Conservation (phyloP, 2,113 vertebrate genomes). For the Notarius quadriscutis region DNA sequence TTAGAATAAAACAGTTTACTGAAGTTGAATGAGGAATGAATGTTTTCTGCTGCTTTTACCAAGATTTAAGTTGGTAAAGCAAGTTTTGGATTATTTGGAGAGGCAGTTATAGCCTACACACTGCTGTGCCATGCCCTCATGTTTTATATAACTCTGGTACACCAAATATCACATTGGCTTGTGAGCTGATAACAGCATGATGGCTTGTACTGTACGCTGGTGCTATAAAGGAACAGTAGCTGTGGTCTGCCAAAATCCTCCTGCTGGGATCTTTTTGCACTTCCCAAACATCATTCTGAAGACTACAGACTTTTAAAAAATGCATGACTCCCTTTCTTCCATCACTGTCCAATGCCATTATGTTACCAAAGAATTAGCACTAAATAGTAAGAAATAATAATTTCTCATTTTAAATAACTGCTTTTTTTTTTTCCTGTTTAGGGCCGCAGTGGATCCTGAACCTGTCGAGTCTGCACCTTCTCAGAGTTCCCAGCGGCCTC, state of each 20-base stretch:
- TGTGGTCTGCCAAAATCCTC: not conserved
- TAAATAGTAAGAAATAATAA: not conserved
- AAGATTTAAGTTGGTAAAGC: not conserved
- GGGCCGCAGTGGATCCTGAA: not conserved
- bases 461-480: not conserved
- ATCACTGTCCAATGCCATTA: not conserved
- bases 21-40: not conserved
- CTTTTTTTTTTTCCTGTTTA: not conserved
- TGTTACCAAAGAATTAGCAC: not conserved
- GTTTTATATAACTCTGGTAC: not conserved
- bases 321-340: not conserved
- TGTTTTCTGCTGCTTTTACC: not conserved
- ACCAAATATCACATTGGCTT: not conserved
- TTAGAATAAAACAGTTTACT: not conserved
- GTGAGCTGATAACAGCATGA: not conserved
- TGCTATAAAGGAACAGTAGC: not conserved
- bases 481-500: no score
- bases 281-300: not conserved
- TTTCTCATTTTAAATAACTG: not conserved
- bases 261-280: not conserved
- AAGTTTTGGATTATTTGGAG: not conserved
- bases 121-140: not conserved
- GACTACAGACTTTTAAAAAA: not conserved
- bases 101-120: not conserved
- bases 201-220: not conserved